Evolutionary conservation across 2,888 invertebrate species (phyloP).

Genomic region (Seira ritae): DNA sequence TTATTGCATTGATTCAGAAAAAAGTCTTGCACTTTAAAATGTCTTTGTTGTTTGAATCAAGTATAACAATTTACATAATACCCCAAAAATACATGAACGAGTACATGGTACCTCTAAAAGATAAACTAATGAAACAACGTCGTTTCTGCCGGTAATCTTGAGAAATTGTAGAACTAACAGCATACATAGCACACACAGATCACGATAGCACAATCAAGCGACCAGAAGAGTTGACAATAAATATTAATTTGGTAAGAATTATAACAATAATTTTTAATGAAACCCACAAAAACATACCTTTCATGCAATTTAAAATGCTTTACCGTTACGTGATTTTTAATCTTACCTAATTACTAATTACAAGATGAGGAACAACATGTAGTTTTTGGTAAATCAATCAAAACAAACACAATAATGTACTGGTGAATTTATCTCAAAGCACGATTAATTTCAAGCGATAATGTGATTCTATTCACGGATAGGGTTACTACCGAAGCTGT

Average conservation of each 20-base stretch:
- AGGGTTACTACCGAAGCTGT: slow-evolving; percentile 30
- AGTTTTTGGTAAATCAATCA: neutral
- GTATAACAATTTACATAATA: too few relatives aligned
- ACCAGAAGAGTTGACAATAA: neutral
- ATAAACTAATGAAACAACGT: too few relatives aligned
- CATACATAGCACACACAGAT: neutral
- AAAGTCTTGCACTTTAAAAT: neutral
- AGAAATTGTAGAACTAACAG: neutral
- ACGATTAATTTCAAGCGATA: neutral
- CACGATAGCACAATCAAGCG: neutral
- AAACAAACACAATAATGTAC: too few relatives aligned
- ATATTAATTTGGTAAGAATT: neutral
- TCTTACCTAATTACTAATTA: too few relatives aligned
- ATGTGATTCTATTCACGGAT: slow-evolving; percentile 34
- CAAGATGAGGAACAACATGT: neutral
- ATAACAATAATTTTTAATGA: neutral
- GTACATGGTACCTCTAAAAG: too few relatives aligned
- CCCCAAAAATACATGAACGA: too few relatives aligned
- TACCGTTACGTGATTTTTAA: too few relatives aligned
- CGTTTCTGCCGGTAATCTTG: too few relatives aligned
- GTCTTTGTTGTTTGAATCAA: too few relatives aligned
- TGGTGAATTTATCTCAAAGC: neutral
- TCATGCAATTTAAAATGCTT: too few relatives aligned
- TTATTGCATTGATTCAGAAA: slow-evolving; percentile 53
- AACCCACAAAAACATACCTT: too few relatives aligned